These are phyloP conservation scores for Trichoplusia ni DNA, from an alignment of 1,140 invertebrate genomes.

Conservation along the genomic window DNA sequence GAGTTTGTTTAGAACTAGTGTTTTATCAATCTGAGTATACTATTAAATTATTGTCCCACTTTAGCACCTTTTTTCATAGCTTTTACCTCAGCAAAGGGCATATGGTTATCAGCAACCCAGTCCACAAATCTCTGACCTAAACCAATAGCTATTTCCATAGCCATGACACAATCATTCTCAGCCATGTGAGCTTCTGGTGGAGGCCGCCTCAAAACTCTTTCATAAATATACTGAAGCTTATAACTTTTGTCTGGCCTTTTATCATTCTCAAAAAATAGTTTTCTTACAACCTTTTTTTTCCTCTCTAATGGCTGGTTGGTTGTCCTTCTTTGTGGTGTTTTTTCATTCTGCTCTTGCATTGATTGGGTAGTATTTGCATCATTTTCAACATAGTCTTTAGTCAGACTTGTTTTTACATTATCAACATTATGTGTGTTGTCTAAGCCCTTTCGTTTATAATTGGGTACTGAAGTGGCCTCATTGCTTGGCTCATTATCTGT, in stretches of 20 bases:
- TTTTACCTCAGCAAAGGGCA: conserved; percentile 47
- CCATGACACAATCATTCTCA: conserved; percentile 83
- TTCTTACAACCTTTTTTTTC: conserved; percentile 13
- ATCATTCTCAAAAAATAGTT: conserved; percentile 36
- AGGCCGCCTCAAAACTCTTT: conserved; percentile 64
- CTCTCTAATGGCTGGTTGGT: background rate
- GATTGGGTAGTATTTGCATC: background rate
- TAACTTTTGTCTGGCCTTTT: conserved; percentile 63
- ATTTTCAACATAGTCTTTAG: background rate
- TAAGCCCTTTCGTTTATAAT: background rate
- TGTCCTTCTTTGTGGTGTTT: conserved; percentile 46
- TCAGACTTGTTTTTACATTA: background rate
- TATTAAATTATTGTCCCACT: too few relatives aligned
- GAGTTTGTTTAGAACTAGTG: too few relatives aligned
- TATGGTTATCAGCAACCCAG: conserved; percentile 53
- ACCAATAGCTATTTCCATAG: conserved; percentile 80
- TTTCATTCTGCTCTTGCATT: conserved; percentile 50
- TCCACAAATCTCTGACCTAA: conserved; percentile 49
- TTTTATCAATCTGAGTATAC: too few relatives aligned
- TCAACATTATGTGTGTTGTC: background rate
- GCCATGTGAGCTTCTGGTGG: conserved; percentile 80
- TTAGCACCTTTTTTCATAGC: conserved; percentile 56
- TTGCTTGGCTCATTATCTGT: too few relatives aligned
- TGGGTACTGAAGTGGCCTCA: too few relatives aligned
- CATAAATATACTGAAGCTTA: conserved; percentile 81